phyloP scores from a whole-genome alignment of 2,113 vertebrate species.

The Siniperca chuatsi region DNA sequence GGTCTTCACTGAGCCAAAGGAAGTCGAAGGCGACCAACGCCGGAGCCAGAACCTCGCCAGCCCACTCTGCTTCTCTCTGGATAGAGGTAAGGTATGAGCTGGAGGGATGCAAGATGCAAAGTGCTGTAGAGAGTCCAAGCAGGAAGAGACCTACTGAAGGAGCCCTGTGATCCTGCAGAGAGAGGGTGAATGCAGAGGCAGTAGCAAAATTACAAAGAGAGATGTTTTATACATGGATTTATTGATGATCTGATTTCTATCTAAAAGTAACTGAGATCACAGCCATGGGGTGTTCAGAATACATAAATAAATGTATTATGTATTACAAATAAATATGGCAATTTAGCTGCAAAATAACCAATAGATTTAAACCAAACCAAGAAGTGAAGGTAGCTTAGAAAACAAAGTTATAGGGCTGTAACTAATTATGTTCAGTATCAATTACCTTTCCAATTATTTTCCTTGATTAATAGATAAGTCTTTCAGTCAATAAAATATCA shows the following conservation, averaged over 20 bases:
- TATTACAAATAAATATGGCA: not conserved
- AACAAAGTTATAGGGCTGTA: not conserved
- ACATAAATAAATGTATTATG: not conserved
- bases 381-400: not conserved
- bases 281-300: not conserved
- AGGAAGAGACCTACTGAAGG: constrained; percentile 81
- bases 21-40: constrained; percentile 80
- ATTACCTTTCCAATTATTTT: not conserved
- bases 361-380: not conserved
- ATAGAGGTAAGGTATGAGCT: constrained; percentile 50
- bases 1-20: constrained; percentile 85
- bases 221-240: not conserved
- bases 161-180: constrained; percentile 81
- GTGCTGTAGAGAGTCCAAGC: constrained; percentile 76
- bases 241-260: not conserved
- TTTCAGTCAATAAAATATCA: not conserved
- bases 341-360: not conserved
- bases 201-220: not conserved
- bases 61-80: constrained; percentile 78
- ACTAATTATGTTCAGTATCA: not conserved
- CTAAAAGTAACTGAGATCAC: not conserved
- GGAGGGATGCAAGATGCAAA: constrained; percentile 56
- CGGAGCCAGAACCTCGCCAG: constrained; percentile 73
- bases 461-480: too few relatives aligned
- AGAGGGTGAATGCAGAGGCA: not conserved